A percentile compares a stretch with the other conserved stretches of the same genome.
phyloP scores from a whole-genome alignment of 1,140 invertebrate species.

The Dinoponera quadriceps region DNA sequence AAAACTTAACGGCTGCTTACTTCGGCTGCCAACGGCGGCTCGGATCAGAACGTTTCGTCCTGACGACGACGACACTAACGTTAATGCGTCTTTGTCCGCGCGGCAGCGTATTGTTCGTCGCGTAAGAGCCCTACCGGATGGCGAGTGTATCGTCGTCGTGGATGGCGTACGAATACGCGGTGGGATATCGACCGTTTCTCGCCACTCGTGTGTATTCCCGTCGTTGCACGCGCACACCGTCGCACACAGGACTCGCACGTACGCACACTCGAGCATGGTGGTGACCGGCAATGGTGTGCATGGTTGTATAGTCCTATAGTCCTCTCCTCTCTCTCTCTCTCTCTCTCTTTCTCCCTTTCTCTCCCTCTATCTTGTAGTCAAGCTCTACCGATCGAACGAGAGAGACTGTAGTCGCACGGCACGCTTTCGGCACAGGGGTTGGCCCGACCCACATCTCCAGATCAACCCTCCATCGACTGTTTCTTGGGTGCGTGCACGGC shows the following conservation, averaged over 20 bases:
- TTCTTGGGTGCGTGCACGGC: background rate
- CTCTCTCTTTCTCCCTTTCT: too few relatives aligned
- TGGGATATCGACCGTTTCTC: slow-evolving; percentile 73
- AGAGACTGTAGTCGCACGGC: background rate
- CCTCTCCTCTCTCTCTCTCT: background rate
- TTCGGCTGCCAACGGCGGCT: background rate
- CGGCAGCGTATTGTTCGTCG: slow-evolving; percentile 65
- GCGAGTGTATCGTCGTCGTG: slow-evolving; percentile 34
- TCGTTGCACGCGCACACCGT: slow-evolving; percentile 27
- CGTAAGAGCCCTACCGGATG: slow-evolving; percentile 72
- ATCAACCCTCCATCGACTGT: slow-evolving; percentile 58
- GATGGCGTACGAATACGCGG: slow-evolving; percentile 40
- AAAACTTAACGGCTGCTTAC: background rate
- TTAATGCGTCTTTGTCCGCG: slow-evolving; percentile 68
- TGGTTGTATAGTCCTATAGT: slow-evolving; percentile 7
- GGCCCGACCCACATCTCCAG: slow-evolving; percentile 41
- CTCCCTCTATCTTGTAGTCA: background rate
- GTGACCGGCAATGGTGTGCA: slow-evolving; percentile 9
- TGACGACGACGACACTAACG: slow-evolving; percentile 52
- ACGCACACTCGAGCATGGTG: slow-evolving; percentile 1
- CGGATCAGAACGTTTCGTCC: slow-evolving; percentile 5
- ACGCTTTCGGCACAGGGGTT: slow-evolving; percentile 45
- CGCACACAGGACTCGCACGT: slow-evolving; percentile 1
- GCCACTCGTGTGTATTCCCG: slow-evolving; percentile 17
- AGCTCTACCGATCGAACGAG: slow-evolving; percentile 29